A percentile compares a stretch with the other conserved stretches of the same genome.
Evolutionary conservation across 2,797 vertebrate species (phyloP).

Genomic region (Oreochromis mossambicus): DNA sequence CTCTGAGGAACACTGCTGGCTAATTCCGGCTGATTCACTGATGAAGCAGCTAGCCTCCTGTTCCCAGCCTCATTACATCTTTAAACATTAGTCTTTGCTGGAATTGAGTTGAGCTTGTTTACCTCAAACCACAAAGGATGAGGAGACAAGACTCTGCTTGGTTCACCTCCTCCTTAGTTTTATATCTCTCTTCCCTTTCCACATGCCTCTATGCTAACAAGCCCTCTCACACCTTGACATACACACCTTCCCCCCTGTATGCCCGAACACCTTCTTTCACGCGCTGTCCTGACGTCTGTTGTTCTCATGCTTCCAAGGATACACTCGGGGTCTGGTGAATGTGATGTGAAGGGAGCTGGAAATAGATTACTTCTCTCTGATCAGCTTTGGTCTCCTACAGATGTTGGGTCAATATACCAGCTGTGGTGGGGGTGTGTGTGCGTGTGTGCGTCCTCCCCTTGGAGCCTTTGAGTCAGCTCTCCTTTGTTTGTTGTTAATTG

Average conservation of each 20-base stretch:
- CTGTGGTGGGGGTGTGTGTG: neutral
- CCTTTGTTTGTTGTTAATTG: slow-evolving; percentile 59
- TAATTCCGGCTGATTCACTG: neutral
- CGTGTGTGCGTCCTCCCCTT: neutral
- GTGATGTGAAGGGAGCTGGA: slow-evolving; percentile 26
- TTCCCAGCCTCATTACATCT: slow-evolving; percentile 5
- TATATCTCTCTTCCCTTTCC: neutral
- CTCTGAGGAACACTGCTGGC: neutral
- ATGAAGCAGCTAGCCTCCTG: neutral
- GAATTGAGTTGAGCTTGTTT: slow-evolving; percentile 15
- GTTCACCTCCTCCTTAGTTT: neutral
- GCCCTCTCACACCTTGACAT: neutral
- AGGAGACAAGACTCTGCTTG: neutral
- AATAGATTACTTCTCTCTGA: slow-evolving; percentile 31
- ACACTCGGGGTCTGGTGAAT: neutral
- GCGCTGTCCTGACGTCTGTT: neutral
- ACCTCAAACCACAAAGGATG: slow-evolving; percentile 9
- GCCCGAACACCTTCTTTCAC: neutral
- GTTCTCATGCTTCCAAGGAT: neutral
- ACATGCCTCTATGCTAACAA: neutral
- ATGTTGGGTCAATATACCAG: slow-evolving; percentile 25
- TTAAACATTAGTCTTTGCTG: neutral
- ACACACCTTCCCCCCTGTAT: neutral
- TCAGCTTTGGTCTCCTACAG: slow-evolving; percentile 33
- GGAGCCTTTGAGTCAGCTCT: slow-evolving; percentile 3